Percentiles rank a stretch among this genome's conserved stretches.
These are phyloP conservation scores for Tipula lateralis DNA, from an alignment of 2,888 invertebrate species.

Conservation along the genomic window DNA sequence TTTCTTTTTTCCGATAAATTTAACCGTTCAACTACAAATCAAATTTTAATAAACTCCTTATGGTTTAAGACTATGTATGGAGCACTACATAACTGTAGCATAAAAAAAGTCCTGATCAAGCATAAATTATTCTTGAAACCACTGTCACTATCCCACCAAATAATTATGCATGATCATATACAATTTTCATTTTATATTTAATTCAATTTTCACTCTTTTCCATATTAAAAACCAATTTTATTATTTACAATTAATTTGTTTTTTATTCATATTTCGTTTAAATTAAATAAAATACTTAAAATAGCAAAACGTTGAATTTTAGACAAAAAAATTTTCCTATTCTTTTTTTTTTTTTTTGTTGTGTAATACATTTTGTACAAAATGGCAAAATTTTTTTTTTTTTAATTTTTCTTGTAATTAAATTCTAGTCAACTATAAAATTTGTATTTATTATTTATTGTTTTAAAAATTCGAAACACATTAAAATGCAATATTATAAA, in stretches of 20 bases:
- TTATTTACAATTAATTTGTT: not conserved
- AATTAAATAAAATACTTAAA: not conserved
- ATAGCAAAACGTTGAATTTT: not conserved
- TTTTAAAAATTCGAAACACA: not conserved
- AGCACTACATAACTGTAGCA: no score
- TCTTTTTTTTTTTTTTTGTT: not conserved
- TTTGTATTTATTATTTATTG: not conserved
- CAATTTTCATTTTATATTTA: not conserved
- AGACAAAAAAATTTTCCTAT: not conserved
- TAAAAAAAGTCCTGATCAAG: not conserved
- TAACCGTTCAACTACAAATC: no score
- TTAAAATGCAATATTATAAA: not conserved
- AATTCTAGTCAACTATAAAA: not conserved
- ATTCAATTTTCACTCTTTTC: not conserved
- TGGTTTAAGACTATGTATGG: no score
- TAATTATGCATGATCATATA: not conserved
- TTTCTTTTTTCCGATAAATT: no score
- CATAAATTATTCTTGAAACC: not conserved
- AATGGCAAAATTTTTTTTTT: not conserved
- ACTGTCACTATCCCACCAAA: not conserved
- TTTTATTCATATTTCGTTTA: not conserved
- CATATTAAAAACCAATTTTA: no score
- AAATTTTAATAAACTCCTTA: no score
- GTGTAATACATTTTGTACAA: not conserved
- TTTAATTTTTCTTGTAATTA: not conserved